A percentile compares a stretch with the other conserved stretches of the same genome.
Evolutionary conservation across 1,140 invertebrate species (phyloP).

Genomic region (Rhopalosiphum maidis): DNA sequence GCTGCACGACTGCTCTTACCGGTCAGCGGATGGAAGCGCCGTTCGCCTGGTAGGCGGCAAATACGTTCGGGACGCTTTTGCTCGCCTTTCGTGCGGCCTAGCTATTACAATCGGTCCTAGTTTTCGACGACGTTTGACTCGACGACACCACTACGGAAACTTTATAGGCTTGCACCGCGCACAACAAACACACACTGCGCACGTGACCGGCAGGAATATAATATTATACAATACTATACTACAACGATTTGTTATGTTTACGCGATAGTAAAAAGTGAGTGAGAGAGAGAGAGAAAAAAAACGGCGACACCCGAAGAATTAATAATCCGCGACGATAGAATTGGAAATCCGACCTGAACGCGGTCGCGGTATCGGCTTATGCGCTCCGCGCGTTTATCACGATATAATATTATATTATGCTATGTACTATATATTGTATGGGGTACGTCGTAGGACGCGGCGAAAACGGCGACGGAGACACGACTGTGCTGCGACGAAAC

Average conservation of each 20-base stretch:
- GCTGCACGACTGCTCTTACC: neutral
- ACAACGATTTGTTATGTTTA: neutral
- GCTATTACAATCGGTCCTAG: too few species aligned
- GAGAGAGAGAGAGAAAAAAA: neutral
- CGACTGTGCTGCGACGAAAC: neutral
- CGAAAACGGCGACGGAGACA: neutral
- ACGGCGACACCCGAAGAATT: neutral
- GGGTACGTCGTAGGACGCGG: too few species aligned
- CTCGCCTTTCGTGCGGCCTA: neutral
- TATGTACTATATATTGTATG: neutral
- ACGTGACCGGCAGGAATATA: neutral
- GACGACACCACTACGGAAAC: neutral
- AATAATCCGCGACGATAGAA: neutral
- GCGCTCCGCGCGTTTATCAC: neutral
- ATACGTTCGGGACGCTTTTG: neutral
- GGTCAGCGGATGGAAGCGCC: neutral
- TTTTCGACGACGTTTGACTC: neutral
- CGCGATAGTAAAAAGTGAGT: neutral
- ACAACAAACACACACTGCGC: neutral
- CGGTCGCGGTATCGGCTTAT: neutral
- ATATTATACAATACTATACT: neutral
- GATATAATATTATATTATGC: neutral
- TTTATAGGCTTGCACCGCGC: neutral
- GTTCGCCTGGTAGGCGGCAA: neutral
- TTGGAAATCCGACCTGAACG: neutral